Percentiles rank a stretch among this genome's conserved stretches.
phyloP scores from a whole-genome alignment of 2,888 invertebrate species.

The Caenorhabditis imperialis region DNA sequence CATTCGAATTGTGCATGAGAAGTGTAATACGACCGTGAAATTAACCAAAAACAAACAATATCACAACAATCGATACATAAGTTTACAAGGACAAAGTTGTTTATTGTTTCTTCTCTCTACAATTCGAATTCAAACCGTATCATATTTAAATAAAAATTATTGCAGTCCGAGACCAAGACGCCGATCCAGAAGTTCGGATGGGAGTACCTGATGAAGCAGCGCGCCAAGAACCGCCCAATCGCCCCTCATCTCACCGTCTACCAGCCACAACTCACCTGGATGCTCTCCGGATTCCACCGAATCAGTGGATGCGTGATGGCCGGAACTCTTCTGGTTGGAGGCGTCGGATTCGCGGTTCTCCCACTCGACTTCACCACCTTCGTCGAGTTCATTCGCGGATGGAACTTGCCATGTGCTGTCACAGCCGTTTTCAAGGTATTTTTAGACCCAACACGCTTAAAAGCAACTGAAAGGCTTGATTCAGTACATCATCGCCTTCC shows the following conservation, averaged over 20 bases:
- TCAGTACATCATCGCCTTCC: slow-evolving; percentile 76
- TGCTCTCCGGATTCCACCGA: slow-evolving; percentile 76
- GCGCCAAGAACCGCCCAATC: slow-evolving; percentile 72
- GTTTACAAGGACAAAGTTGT: too few relatives aligned
- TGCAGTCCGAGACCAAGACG: slow-evolving; percentile 60
- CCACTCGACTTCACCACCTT: slow-evolving; percentile 76
- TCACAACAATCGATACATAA: too few relatives aligned
- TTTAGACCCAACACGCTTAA: slow-evolving; percentile 1
- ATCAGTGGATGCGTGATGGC: slow-evolving; percentile 76
- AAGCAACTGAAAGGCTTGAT: slow-evolving; percentile 8
- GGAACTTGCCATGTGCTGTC: slow-evolving; percentile 72
- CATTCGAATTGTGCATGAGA: too few relatives aligned
- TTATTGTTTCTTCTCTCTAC: background rate
- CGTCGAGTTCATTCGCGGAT: slow-evolving; percentile 71
- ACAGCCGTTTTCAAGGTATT: slow-evolving; percentile 72
- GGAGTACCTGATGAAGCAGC: slow-evolving; percentile 76
- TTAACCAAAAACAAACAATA: too few relatives aligned
- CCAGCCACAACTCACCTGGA: slow-evolving; percentile 77
- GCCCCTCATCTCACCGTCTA: slow-evolving; percentile 78
- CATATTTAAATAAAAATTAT: too few relatives aligned
- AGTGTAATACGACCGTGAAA: too few relatives aligned
- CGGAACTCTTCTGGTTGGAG: slow-evolving; percentile 76
- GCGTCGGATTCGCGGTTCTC: slow-evolving; percentile 73
- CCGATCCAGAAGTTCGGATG: slow-evolving; percentile 75
- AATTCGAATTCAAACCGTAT: background rate